A percentile compares a stretch with the other conserved stretches of the same genome.
phyloP scores from a whole-genome alignment of 2,113 vertebrate genomes.

The Sterrhoptilus dennistouni region DNA sequence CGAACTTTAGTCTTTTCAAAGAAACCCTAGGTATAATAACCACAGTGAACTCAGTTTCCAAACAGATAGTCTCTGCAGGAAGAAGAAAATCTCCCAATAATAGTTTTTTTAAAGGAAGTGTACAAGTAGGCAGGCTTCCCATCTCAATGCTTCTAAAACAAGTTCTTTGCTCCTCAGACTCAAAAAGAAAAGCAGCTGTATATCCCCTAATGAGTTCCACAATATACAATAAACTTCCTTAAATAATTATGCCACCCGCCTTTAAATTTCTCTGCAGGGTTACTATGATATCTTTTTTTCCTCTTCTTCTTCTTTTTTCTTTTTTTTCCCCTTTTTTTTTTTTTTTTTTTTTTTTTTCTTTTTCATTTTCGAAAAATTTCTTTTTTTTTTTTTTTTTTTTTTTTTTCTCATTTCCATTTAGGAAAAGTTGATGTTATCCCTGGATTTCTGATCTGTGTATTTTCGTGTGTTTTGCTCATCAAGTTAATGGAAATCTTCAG shows the following conservation, averaged over 20 bases:
- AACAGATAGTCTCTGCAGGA: background rate
- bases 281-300: background rate
- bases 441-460: background rate
- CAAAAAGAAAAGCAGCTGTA: background rate
- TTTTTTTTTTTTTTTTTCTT: fast-evolving
- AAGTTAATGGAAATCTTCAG: background rate
- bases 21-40: background rate
- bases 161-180: background rate
- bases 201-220: background rate
- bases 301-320: fast-evolving
- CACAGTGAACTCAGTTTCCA: background rate
- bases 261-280: background rate
- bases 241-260: background rate
- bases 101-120: background rate
- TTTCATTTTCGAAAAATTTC: background rate
- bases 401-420: background rate
- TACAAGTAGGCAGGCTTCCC: background rate
- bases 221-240: background rate
- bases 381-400: fast-evolving
- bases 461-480: background rate
- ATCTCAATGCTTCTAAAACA: background rate
- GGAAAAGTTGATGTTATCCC: background rate
- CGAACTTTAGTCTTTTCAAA: background rate
- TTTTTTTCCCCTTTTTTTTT: too few relatives aligned
- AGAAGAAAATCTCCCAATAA: background rate